Conservation (phyloP, 2,888 invertebrate genomes). For the Hyposoter didymator region DNA sequence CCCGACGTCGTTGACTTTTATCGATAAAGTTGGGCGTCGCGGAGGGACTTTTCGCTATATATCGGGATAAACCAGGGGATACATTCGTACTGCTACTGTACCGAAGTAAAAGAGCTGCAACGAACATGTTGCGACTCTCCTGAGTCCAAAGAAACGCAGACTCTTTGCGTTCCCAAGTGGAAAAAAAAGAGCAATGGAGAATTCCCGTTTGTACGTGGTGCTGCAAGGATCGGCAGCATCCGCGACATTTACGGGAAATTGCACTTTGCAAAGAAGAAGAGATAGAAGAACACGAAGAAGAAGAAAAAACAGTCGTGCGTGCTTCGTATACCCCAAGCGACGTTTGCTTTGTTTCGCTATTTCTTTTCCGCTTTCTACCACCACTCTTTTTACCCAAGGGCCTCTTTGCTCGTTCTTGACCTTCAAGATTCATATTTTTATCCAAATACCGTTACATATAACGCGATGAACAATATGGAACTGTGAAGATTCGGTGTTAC, state of each 20-base stretch:
- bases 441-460: background rate
- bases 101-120: constrained; percentile 34
- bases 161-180: constrained; percentile 10
- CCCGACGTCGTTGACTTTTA: constrained; percentile 79
- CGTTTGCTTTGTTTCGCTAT: constrained; percentile 46
- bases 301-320: constrained; percentile 26
- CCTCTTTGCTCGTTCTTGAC: background rate
- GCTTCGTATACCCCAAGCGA: constrained; percentile 18
- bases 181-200: constrained; percentile 36
- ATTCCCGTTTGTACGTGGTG: constrained; percentile 59
- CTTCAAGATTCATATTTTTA: constrained; percentile 9
- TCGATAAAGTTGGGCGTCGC: constrained; percentile 77
- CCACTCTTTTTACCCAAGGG: constrained; percentile 26
- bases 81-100: constrained; percentile 15
- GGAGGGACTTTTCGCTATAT: constrained; percentile 66
- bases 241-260: constrained; percentile 79
- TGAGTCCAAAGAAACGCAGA: constrained; percentile 52
- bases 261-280: constrained; percentile 77
- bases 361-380: constrained; percentile 62
- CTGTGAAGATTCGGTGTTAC: background rate
- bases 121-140: constrained; percentile 54
- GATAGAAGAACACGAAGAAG: constrained; percentile 32
- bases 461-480: background rate
- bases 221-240: constrained; percentile 62
- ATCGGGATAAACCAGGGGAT: constrained; percentile 33